phyloP scores from a whole-genome alignment of 2,113 vertebrate genomes.

The Octodon degus region DNA sequence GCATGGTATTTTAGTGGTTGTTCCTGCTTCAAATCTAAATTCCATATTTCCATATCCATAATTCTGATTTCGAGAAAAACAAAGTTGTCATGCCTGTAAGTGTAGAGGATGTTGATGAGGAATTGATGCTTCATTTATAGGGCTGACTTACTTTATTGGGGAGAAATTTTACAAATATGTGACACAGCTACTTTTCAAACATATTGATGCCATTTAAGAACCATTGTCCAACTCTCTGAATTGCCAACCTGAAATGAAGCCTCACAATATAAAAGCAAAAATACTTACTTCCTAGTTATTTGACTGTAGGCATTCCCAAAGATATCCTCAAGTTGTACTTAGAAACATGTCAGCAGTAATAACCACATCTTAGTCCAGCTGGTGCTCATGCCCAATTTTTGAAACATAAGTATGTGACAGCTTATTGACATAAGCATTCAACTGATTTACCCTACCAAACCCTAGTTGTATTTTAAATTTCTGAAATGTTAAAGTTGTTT shows the following conservation, averaged over 20 bases:
- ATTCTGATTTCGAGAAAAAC: conserved; percentile 44
- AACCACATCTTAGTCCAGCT: background rate
- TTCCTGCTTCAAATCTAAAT: background rate
- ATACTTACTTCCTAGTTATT: background rate
- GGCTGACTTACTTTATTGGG: background rate
- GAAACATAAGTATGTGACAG: background rate
- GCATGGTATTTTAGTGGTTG: background rate
- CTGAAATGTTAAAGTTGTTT: background rate
- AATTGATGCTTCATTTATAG: background rate
- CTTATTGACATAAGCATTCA: background rate
- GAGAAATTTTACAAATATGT: background rate
- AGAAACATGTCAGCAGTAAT: background rate
- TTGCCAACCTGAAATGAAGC: conserved; percentile 29
- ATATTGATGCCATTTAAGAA: background rate
- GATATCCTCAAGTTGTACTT: background rate
- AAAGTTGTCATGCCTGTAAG: background rate
- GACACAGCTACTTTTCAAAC: background rate
- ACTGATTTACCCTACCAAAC: conserved; percentile 13
- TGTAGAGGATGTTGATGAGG: background rate
- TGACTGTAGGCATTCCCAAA: background rate
- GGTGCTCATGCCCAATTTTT: background rate
- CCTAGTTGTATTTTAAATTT: conserved; percentile 43
- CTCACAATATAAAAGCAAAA: background rate
- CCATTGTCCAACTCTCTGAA: background rate
- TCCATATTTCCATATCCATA: background rate